A percentile compares a stretch with the other conserved stretches of the same genome.
Conservation (phyloP, 2,888 invertebrate species). For the Pammene fasciana region DNA sequence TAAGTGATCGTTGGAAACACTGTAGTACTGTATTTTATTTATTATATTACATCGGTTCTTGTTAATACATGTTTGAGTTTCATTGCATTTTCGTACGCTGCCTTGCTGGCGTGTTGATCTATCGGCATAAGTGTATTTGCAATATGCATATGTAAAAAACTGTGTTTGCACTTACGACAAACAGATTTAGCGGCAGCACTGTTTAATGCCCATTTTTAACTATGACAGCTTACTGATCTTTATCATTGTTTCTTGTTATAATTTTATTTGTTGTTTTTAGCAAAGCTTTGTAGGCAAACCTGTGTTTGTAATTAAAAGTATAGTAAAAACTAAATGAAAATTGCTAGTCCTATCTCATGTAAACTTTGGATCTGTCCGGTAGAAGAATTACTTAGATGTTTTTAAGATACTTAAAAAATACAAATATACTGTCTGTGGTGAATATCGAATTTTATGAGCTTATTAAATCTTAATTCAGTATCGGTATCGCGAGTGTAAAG, state of each 20-base stretch:
- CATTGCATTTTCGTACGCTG: conserved; percentile 2
- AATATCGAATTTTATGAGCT: conserved; percentile 83
- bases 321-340: conserved; percentile 49
- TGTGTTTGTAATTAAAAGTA: conserved; percentile 55
- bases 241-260: conserved; percentile 73
- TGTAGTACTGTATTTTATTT: background rate
- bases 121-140: conserved; percentile 1
- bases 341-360: conserved; percentile 77
- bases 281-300: conserved; percentile 70
- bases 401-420: conserved; percentile 71
- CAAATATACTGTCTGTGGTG: conserved; percentile 79
- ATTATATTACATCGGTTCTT: background rate
- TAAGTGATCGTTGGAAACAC: background rate
- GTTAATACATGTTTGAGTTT: conserved; percentile 3
- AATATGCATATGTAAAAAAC: background rate
- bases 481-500: conserved; percentile 60
- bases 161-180: background rate
- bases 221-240: conserved; percentile 61
- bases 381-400: conserved; percentile 64
- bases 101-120: conserved; percentile 9
- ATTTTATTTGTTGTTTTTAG: conserved; percentile 65
- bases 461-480: conserved; percentile 78
- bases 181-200: conserved; percentile 33
- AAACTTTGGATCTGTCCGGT: conserved; percentile 79
- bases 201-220: conserved; percentile 43